Conservation (phyloP, 2,888 invertebrate species). For the Pristionchus fissidentatus region DNA sequence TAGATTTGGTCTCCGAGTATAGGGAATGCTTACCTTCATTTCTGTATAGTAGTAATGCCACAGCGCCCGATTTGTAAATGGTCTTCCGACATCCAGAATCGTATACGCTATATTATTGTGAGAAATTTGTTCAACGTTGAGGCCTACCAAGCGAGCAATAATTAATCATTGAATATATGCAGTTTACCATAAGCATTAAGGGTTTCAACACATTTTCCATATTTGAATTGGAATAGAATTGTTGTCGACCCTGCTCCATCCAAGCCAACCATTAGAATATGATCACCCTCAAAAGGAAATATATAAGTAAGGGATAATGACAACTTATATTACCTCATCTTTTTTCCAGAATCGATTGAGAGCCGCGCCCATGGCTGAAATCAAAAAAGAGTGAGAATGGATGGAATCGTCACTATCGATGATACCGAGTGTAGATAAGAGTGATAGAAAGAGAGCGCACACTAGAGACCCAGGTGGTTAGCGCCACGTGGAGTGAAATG, state of each 20-base stretch:
- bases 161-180: not conserved
- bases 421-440: not conserved
- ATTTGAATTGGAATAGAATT: not conserved
- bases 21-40: too few species aligned
- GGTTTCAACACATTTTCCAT: not conserved
- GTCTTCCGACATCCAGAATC: slow-evolving; percentile 22
- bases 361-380: too few species aligned
- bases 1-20: too few species aligned
- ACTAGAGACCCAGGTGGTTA: too few species aligned
- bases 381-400: not conserved
- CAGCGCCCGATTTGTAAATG: too few species aligned
- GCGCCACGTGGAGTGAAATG: too few species aligned
- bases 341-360: too few species aligned
- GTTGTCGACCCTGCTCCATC: not conserved
- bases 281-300: not conserved
- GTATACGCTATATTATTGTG: slow-evolving; percentile 15
- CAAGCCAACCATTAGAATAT: not conserved
- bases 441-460: not conserved
- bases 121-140: slow-evolving; percentile 24
- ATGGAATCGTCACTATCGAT: not conserved
- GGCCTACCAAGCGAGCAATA: not conserved
- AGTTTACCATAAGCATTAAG: not conserved
- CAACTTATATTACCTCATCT: not conserved
- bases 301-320: not conserved
- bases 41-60: too few species aligned